These are phyloP conservation scores for Choloepus didactylus DNA, from an alignment of 2,797 vertebrate genomes.

Conservation along the genomic window DNA sequence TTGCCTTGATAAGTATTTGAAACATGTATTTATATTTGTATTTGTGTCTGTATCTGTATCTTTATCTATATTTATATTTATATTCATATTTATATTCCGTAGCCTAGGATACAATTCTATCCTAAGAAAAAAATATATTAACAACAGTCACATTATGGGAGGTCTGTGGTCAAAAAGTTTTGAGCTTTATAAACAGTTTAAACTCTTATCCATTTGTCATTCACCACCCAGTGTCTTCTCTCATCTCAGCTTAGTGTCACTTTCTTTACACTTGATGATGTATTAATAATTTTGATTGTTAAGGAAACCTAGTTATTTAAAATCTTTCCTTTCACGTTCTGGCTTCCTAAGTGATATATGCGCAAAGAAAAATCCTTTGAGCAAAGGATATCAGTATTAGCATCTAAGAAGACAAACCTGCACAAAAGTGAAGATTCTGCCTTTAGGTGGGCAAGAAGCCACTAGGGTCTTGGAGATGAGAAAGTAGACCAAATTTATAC, in stretches of 20 bases:
- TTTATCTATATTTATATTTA: no score
- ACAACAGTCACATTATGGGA: neutral
- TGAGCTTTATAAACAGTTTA: neutral
- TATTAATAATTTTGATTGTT: neutral
- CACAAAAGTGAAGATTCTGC: no score
- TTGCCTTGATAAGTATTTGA: neutral
- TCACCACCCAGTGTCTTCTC: neutral
- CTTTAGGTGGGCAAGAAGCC: neutral
- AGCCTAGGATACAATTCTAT: neutral
- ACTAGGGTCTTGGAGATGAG: neutral
- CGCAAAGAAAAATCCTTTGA: neutral
- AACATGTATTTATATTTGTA: neutral
- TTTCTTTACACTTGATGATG: neutral
- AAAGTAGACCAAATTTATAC: no score
- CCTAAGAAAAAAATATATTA: neutral
- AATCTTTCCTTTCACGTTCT: neutral
- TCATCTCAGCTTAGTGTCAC: neutral
- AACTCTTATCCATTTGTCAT: neutral
- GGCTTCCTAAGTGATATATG: neutral
- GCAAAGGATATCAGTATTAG: neutral
- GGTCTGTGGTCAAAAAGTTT: neutral
- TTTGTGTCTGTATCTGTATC: no score
- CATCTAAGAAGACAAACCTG: neutral
- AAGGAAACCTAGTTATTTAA: neutral
- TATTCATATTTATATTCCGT: neutral